Evolutionary conservation across 2,888 invertebrate species (phyloP), one percentile per base, ranked within the genome.

Genomic region (Notocelia uddmanniana): DNA sequence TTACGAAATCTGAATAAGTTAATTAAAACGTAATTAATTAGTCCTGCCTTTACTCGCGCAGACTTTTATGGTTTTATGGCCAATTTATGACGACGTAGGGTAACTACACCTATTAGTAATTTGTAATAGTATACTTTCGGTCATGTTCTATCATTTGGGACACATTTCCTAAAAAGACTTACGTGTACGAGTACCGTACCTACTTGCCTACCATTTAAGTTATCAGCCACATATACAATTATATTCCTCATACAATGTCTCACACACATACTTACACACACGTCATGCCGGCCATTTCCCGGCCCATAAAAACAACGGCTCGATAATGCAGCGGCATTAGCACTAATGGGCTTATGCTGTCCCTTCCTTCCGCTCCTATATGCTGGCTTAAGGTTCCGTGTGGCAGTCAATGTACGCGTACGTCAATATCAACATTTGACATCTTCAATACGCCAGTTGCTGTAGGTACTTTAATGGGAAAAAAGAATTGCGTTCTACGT

Each of bases 261-360:
- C 0, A 45, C 41, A 15, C 13, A 37, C 41, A 41, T 26, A 26
- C 26, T 5, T n/a, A 19, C 18, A 23, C 68, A 37, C 60, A 54
- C 52, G 48, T 37, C 68, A 69, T 23, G 19, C 9, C 48, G 34
- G 55, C 62, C 34, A 15, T 62, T 41, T 18, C 54, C 55, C 31
- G 58, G 41, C 64, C 64, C 58, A 52, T 64, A 66, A 66, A 70
- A 71, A 66, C 70, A 70, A 64, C 58, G 31, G 50, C 59, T 71
- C 70, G 66, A 71, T 66, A 71, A 59, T 71, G 70, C 70, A 71
- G n/a, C 19, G 5, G 66, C 59, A 59, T 72, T 72, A 67, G 55
- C 64, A 54, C 60, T 72, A 72, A 72, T 72, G 71, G 71, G 67
- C 67, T 72, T 72, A 67, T 60, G 60, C 34, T 67, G 71, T 67